phyloP scores from a whole-genome alignment of 2,888 invertebrate species.

The Papilio gigon region DNA sequence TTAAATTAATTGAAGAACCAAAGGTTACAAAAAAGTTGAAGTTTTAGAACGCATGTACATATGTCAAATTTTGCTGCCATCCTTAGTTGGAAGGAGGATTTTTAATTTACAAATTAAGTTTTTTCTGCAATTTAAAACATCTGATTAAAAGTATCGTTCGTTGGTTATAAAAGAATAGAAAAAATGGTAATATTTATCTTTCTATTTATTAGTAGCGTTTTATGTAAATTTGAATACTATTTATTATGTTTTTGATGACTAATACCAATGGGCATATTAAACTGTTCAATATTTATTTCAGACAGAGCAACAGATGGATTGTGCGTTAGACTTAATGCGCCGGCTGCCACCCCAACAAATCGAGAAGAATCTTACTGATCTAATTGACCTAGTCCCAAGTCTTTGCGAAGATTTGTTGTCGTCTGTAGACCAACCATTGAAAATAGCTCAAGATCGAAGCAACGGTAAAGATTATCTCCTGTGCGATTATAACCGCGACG shows the following conservation, averaged over 20 bases:
- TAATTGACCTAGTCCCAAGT: conserved; percentile 97
- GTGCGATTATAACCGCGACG: conserved; percentile 99
- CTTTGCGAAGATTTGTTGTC: conserved; percentile 98
- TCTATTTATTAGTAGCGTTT: conserved; percentile 44
- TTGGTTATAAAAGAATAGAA: conserved; percentile 30
- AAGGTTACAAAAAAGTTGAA: neutral
- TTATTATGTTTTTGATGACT: conserved; percentile 79
- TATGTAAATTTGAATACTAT: conserved; percentile 45
- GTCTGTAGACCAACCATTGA: conserved; percentile 98
- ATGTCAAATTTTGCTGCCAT: conserved; percentile 40
- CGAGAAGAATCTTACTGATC: conserved; percentile 98
- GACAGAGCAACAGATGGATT: conserved; percentile 99
- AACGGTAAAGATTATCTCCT: conserved; percentile 98
- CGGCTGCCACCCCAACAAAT: conserved; percentile 99
- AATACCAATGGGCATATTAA: conserved; percentile 61
- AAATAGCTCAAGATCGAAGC: conserved; percentile 97
- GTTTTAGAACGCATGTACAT: conserved; percentile 32
- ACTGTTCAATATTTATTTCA: conserved; percentile 67
- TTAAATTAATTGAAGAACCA: neutral
- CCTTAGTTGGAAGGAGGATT: conserved; percentile 37
- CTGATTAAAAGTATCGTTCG: conserved; percentile 17
- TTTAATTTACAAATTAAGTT: conserved; percentile 36
- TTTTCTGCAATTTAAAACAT: conserved; percentile 29
- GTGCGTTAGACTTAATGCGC: conserved; percentile 99
- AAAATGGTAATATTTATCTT: conserved; percentile 48